Evolutionary conservation across 2,888 invertebrate genomes (phyloP), one percentile per base, ranked within the genome.

Genomic region (Tribolium freemani): DNA sequence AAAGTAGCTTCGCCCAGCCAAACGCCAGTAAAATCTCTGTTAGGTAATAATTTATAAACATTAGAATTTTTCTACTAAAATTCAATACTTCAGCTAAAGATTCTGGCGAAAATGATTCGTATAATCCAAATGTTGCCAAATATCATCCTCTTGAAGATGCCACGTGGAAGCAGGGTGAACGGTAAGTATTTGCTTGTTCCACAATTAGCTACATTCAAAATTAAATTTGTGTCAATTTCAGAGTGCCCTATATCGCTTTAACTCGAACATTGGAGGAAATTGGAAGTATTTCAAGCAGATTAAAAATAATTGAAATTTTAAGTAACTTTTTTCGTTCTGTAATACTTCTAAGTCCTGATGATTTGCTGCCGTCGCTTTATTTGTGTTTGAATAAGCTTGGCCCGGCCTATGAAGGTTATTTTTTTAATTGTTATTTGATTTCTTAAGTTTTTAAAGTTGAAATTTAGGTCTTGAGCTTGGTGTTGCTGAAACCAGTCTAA

Each of bases 361-460:
- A 99, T 86, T 88, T 99, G 72, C 84, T 97, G 67, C 92, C 95
- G 0, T 96, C 96, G 79, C 91, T 99, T 11, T 99, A 99, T 86
- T 87, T 99, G 77, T 97, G 97, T 82, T 89, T 99, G n/a, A 99
- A 99, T 87, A 94, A 95, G 86, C 88, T 99, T 51, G 98, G 96
- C 0, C 99, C 99, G 0, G 96, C 98, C 0, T 98, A 98, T 85
- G 96, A 97, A 86, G 98, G 97, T 70, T 45, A 10, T 5, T 26
- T 26, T 26, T 26, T 31, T 16, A 54, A 21, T 9, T 31, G 9
- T 11, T 11, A 9, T 48, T 48, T 48, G 3, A n/a, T 10, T 5
- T 53, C 13, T 53, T 13, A 21, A 10, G n/a, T 53, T 13, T 16
- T 20, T 21, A 20, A 26, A 26, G 4, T 26, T 56, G 3, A 1